Evolutionary conservation across 2,113 vertebrate species (phyloP).

Genomic region (Plotosus lineatus): DNA sequence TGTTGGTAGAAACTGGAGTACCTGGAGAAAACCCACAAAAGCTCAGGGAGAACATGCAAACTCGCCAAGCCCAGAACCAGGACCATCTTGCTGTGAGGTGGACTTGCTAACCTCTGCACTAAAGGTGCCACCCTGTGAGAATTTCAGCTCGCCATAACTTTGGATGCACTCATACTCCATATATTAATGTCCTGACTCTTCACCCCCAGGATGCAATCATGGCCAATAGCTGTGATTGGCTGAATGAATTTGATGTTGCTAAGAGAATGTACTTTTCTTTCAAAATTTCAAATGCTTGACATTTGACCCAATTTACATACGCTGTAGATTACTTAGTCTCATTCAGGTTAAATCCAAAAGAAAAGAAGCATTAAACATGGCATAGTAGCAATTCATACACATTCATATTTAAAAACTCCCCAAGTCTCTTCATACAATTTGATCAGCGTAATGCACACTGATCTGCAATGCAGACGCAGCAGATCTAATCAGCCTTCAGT

Average conservation of each 20-base stretch:
- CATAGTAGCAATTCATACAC: neutral
- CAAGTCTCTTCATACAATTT: neutral
- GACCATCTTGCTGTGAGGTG: no score
- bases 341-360: neutral
- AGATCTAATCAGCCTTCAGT: conserved; percentile 16
- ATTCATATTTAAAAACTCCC: no score
- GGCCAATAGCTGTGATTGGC: neutral
- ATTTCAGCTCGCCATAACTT: neutral
- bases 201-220: neutral
- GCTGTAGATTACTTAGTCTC: neutral
- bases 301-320: neutral
- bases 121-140: neutral
- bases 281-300: neutral
- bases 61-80: no score
- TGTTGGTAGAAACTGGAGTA: no score
- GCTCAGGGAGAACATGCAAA: no score
- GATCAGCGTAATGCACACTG: neutral
- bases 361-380: neutral
- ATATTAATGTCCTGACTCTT: neutral
- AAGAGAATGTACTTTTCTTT: neutral
- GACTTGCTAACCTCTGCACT: no score
- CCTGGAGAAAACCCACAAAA: no score
- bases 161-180: neutral
- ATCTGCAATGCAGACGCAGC: conserved; percentile 17
- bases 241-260: neutral